Base-by-base conservation (phyloP, 1,140 invertebrate genomes). In the Polyergus mexicanus region DNA sequence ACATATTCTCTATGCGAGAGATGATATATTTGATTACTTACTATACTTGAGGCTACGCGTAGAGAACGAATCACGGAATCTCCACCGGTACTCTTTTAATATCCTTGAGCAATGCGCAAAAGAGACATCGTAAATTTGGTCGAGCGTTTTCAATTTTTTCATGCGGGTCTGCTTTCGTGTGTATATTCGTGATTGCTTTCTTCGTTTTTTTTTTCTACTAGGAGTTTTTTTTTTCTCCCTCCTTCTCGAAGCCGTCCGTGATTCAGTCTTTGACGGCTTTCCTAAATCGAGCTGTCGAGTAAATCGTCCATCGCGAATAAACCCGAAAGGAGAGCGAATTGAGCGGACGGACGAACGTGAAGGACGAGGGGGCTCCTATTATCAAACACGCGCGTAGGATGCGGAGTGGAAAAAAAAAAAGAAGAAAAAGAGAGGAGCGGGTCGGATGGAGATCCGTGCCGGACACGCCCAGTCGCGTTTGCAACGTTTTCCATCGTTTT, bases 201-300 rank as follows among this genome's bases (percentile, higher is more conserved):
- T 13, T 47, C 19, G 1, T 4, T n/a, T 16, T 63, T n/a, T 16
- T 63, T 16, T 38, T 35, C 58, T 4, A 13, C 35, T 62, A 47
- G 44, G 2, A 32, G 0, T 32, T 32, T 56, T 13, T 13, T 5
- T 32, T 32, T 32, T 32, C 3, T 32, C 32, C 3, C 0, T 8
- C 6, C 11, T 41, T 44, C 2, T 16, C 8, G 22, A 5, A 22
- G 3, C 32, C 19, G 1, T 3, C 35, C 62, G 47, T 68, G 60
- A 78, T 88, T n/a, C 47, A 41, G 74, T 74, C 83, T 84, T 88
- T 85, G 87, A 88, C 58, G 69, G 56, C 32, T 58, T 72, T 72
- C 47, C 25, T 28, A 86, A 87, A 86, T 78, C 56, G 28, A 62
- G 44, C 47, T 80, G 56, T 60, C 84, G 65, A 68, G 32, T 35